These are phyloP conservation scores for Idris sp. DNA, from an alignment of 1,140 invertebrate species.

Conservation along the genomic window DNA sequence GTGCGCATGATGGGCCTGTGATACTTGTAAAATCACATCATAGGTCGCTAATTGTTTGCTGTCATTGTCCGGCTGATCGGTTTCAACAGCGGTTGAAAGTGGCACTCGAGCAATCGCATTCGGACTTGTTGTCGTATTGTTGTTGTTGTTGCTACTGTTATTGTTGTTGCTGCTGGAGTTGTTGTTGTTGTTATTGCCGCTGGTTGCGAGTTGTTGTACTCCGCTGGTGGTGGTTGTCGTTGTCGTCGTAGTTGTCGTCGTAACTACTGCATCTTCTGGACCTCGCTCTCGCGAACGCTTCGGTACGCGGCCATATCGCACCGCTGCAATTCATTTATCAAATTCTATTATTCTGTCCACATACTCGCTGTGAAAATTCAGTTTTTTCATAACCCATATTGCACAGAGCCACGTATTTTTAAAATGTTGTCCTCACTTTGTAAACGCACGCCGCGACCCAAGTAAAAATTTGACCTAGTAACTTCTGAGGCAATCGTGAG, in stretches of 20 bases:
- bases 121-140: conserved; percentile 57
- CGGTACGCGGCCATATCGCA: conserved; percentile 96
- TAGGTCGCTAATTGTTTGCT: conserved; percentile 84
- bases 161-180: conserved; percentile 49
- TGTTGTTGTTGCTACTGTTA: conserved; percentile 62
- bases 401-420: conserved; percentile 6
- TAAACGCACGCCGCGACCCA: neutral
- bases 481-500: too few relatives aligned
- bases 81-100: conserved; percentile 71
- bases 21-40: conserved; percentile 91
- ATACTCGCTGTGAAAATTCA: neutral
- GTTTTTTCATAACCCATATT: conserved; percentile 18
- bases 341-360: conserved; percentile 13
- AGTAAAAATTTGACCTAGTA: too few relatives aligned
- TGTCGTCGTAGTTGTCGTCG: conserved; percentile 67
- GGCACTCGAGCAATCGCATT: conserved; percentile 68
- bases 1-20: conserved; percentile 92
- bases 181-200: conserved; percentile 61
- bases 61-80: conserved; percentile 78
- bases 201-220: conserved; percentile 67
- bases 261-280: conserved; percentile 76
- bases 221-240: conserved; percentile 70
- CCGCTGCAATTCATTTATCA: conserved; percentile 83
- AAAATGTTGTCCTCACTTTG: conserved; percentile 11
- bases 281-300: conserved; percentile 92